Base-by-base conservation (phyloP, 2,797 vertebrate species). In the Hylomyscus alleni region DNA sequence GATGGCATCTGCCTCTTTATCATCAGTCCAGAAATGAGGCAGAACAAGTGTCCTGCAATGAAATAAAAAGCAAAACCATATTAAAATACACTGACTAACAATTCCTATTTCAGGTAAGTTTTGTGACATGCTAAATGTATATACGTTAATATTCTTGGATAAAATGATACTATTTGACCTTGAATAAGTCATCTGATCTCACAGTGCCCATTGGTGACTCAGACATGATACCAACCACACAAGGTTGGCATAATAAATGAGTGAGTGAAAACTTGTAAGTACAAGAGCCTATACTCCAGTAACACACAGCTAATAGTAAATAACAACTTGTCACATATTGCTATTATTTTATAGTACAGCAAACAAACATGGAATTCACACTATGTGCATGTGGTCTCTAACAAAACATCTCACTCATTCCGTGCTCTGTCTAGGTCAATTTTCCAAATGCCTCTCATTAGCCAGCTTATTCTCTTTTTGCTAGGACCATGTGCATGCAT, bases 361-460 rank as follows among this genome's bases (percentile, higher is more conserved):
- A 91, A 31, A 78, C n/a, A 91, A 31, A 78, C 24, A 34, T 13
- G 9, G 29, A 0, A 76, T 84, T 47, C 54, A 60, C 22, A 44
- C 78, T 78, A 26, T n/a, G 4, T 47, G 44, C 15, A 0, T 5
- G 19, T 1, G 2, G 8, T 37, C 7, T 77, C 81, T 24, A 56
- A 40, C 47, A 81, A 15, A 52, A 8, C 3, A 14, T 54, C 24
- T 69, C 7, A 60, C 2, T 89, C n/a, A n/a, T 15, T 7, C 13
- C 4, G 1, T 52, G 5, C 8, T 56, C 56, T 29, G 13, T 14
- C 14, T 15, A n/a, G 40, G n/a, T 29, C 52, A 54, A 26, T 31
- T 95, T 93, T 86, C 50, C 34, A 86, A 86, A 78, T 47, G 20
- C 44, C 52, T 90, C 78, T 58, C 9, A 62, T 44, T 72, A 29